Base-by-base conservation (phyloP, 2,797 vertebrate genomes). In the Bradypodion ventrale region DNA sequence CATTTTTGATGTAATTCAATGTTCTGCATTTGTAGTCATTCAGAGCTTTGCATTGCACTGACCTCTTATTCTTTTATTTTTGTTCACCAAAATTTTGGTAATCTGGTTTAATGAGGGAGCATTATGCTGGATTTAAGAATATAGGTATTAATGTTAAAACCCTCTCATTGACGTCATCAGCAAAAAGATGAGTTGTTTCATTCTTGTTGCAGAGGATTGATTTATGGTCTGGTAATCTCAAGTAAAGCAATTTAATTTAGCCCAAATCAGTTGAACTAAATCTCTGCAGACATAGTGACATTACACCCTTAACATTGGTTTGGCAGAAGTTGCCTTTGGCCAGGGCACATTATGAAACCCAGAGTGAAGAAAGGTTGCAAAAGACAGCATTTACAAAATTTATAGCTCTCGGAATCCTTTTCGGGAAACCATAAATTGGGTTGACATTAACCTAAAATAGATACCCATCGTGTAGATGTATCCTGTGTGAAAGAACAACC, bases 241-340 rank as follows among this genome's bases (percentile, higher is more conserved):
- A 35, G 52, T 10, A 85, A 75, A 85, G 78, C 84, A 80, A 80
- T 85, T 81, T 80, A 85, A 81, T 85, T 75, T 80, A 81, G 10
- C 52, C 65, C 44, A 81, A 81, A 63, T 69, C 78, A 49, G 62
- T 60, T 76, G 72, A 81, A 75, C 80, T 42, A 81, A 85, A 69
- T 75, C 72, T 76, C 23, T 60, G n/a, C 60, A 52, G 63, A 56
- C 62, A 60, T 21, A 69, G 60, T 46, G 68, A 15, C 7, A 35
- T 32, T 21, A 27, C n/a, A 44, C 21, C n/a, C 23, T 25, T 68
- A 68, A 80, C 52, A 75, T 16, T 35, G 32, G 65, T 81, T 80
- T 60, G 62, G 80, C 12, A 69, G 7, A 15, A 65, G 23, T 35
- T 27, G 8, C 10, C 23, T 46, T 73, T 49, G 37, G 16, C 52